A percentile compares a stretch with the other conserved stretches of the same genome.
Evolutionary conservation across 2,888 invertebrate species (phyloP).

Genomic region (Spicauda simplicius): DNA sequence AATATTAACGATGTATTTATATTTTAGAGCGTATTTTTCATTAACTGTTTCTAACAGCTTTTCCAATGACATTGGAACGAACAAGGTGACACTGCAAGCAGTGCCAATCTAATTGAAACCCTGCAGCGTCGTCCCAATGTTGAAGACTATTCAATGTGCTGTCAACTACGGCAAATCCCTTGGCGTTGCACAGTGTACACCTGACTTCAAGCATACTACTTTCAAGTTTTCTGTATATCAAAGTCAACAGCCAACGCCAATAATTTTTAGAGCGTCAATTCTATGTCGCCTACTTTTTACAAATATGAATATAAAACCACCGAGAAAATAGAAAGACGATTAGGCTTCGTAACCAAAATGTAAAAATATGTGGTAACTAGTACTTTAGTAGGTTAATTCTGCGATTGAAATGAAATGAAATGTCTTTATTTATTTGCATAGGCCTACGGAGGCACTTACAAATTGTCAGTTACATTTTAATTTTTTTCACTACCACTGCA

Average conservation of each 20-base stretch:
- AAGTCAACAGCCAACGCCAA: not conserved
- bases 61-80: constrained; percentile 11
- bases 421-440: no score
- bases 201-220: constrained; percentile 3
- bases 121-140: not conserved
- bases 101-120: constrained; percentile 2
- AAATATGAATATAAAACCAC: no score
- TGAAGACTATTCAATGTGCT: constrained; percentile 3
- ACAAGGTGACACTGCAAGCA: constrained; percentile 10
- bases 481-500: no score
- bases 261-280: not conserved
- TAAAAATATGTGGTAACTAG: no score
- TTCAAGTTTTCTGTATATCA: constrained; percentile 3
- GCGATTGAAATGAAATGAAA: no score
- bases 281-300: no score
- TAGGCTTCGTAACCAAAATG: no score
- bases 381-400: no score
- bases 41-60: constrained; percentile 8
- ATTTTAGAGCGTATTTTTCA: not conserved
- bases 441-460: no score
- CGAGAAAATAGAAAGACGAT: no score
- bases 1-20: not conserved
- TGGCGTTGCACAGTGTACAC: constrained; percentile 18
- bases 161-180: constrained; percentile 9
- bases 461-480: no score